Evolutionary conservation across 2,888 invertebrate genomes (phyloP).

Genomic region (Mylabris sibirica): DNA sequence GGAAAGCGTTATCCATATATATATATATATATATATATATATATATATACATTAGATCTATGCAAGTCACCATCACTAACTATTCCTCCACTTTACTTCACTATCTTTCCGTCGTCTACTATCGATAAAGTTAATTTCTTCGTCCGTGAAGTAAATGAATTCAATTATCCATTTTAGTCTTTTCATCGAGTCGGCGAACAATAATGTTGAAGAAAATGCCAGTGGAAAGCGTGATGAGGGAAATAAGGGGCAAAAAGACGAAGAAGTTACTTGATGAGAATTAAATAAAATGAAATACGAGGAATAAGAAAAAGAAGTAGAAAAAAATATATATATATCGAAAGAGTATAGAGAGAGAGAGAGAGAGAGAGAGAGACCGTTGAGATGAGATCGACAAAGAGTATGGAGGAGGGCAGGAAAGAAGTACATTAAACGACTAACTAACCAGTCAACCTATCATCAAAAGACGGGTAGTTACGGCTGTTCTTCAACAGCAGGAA

Average conservation of each 20-base stretch:
- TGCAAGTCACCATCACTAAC: background rate
- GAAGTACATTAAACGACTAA: slow-evolving; percentile 5
- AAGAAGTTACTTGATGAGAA: slow-evolving; percentile 5
- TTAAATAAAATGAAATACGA: slow-evolving; percentile 2
- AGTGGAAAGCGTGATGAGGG: slow-evolving; percentile 8
- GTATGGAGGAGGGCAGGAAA: background rate
- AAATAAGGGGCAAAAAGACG: background rate
- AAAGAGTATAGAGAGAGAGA: background rate
- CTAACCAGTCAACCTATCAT: slow-evolving; percentile 7
- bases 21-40: too few species aligned
- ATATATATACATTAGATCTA: too few species aligned
- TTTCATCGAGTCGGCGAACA: slow-evolving; percentile 7
- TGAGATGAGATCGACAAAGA: too few species aligned
- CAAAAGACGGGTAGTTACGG: background rate
- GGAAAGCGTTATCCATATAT: too few species aligned
- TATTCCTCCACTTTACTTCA: background rate
- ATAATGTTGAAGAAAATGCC: slow-evolving; percentile 8
- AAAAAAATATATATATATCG: too few species aligned
- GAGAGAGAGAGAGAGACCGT: too few species aligned
- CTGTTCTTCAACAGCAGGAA: slow-evolving; percentile 1
- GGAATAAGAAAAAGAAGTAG: background rate
- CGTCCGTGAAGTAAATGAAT: slow-evolving; percentile 10
- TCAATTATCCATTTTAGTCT: slow-evolving; percentile 17
- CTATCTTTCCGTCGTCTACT: background rate
- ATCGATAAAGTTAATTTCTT: slow-evolving; percentile 18